Conservation (phyloP, 1,140 invertebrate species). For the Lasioglossum albipes region DNA sequence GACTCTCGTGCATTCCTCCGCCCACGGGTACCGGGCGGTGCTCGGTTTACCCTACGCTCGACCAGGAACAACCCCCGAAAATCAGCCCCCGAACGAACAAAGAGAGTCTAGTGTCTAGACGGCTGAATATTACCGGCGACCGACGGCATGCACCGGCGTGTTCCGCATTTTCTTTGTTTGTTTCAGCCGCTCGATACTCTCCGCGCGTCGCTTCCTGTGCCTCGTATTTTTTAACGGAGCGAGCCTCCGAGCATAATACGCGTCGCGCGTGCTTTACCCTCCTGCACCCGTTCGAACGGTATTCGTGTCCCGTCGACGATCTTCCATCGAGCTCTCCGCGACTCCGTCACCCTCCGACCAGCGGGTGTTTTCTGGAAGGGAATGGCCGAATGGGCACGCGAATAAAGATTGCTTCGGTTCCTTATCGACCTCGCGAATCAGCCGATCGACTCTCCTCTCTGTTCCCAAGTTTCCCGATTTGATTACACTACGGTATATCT, state of each 20-base stretch:
- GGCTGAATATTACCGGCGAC: conserved; percentile 49
- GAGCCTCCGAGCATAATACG: neutral
- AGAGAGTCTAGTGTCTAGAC: conserved; percentile 62
- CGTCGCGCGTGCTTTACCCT: neutral
- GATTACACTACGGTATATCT: too few species aligned
- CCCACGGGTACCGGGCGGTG: neutral
- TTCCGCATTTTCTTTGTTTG: conserved; percentile 31
- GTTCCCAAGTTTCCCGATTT: too few species aligned
- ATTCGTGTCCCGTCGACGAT: neutral
- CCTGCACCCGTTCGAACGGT: neutral
- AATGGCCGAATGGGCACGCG: neutral
- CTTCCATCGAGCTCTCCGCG: neutral
- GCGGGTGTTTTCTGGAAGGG: neutral
- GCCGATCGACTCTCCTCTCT: too few species aligned
- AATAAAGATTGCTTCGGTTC: neutral
- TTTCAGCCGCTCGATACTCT: conserved; percentile 28
- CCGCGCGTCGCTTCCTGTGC: too few species aligned
- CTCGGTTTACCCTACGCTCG: conserved; percentile 41
- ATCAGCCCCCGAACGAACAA: conserved; percentile 55
- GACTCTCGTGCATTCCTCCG: conserved; percentile 29
- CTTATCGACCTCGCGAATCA: too few species aligned
- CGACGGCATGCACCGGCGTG: conserved; percentile 13
- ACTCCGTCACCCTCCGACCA: neutral
- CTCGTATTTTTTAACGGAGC: conserved; percentile 18
- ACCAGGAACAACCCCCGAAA: conserved; percentile 57